Evolutionary conservation across 2,113 vertebrate species (phyloP), one percentile per base, ranked within the genome.

Genomic region (Lophius piscatorius): DNA sequence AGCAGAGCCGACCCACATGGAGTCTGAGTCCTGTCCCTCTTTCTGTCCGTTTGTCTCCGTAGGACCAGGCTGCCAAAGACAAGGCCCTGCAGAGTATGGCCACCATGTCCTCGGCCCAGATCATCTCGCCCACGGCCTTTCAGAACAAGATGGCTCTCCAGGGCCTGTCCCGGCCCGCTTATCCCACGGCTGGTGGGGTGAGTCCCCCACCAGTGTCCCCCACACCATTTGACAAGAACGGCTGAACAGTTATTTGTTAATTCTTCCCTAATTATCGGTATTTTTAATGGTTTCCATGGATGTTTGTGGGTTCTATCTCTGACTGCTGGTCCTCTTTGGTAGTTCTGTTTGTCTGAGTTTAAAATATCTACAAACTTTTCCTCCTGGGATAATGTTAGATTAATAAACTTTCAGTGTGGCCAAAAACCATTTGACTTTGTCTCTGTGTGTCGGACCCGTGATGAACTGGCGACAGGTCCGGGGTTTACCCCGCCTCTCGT

Each of bases 51-150:
- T 45, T 63, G 47, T 66, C 26, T 54, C 57, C 60, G 63, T 34
- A 98, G 96, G 96, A 98, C 82, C 96, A 98, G 93, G 94, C 92
- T 77, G 95, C 95, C 85, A 98, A 98, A 93, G 95, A 98, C 89
- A 98, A 98, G 88, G 95, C 94, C 50, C 93, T 98, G 78, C 95
- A 98, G 87, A 98, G 93, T 81, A 97, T 98, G 94, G 94, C 96
- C 82, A 91, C 90, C 80, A 95, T 98, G 95, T 96, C 96, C 62
- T 96, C 96, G 47, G 94, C 96, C 11, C 96, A 98, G 93, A 95
- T 98, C 87, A 92, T 98, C 89, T 98, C 96, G 3, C 91, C 95
- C 83, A 87, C 94, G 3, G 92, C 94, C 83, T 95, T 97, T 87
- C 95, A 97, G 81, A 95, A 90, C 89, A 98, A 98, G 91, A 93